Percentiles rank a stretch among this genome's conserved stretches.
Conservation (phyloP, 2,797 vertebrate genomes). For the Percopsis omiscomaycus region DNA sequence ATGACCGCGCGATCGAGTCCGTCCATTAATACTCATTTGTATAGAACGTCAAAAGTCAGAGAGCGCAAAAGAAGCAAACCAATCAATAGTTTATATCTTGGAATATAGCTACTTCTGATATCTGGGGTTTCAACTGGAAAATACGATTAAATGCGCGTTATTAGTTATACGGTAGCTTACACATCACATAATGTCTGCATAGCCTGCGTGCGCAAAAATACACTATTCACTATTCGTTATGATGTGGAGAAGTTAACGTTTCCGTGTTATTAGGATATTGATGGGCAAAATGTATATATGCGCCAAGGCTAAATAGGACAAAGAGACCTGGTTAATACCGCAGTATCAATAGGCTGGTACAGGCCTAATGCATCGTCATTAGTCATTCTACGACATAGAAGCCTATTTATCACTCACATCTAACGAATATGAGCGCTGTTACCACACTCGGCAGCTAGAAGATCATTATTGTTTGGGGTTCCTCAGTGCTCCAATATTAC, state of each 20-base stretch:
- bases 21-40: too few relatives aligned
- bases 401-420: constrained; percentile 49
- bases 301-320: constrained; percentile 5
- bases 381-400: constrained; percentile 34
- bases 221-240: neutral
- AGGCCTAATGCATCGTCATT: constrained; percentile 40
- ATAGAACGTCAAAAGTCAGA: too few relatives aligned
- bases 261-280: constrained; percentile 30
- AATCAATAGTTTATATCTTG: neutral
- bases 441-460: constrained; percentile 11
- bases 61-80: neutral
- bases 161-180: neutral
- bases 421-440: constrained; percentile 37
- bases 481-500: constrained; percentile 2
- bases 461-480: constrained; percentile 17
- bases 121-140: too few relatives aligned
- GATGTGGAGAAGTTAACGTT: neutral
- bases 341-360: constrained; percentile 28
- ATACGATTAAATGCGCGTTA: too few relatives aligned
- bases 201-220: neutral
- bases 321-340: constrained; percentile 32
- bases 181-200: neutral
- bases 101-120: neutral
- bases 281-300: constrained; percentile 31
- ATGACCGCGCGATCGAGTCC: too few relatives aligned